Evolutionary conservation across 64 coral and sea anemone species (phyloP).

Genomic region (Pocillopora damicornis): DNA sequence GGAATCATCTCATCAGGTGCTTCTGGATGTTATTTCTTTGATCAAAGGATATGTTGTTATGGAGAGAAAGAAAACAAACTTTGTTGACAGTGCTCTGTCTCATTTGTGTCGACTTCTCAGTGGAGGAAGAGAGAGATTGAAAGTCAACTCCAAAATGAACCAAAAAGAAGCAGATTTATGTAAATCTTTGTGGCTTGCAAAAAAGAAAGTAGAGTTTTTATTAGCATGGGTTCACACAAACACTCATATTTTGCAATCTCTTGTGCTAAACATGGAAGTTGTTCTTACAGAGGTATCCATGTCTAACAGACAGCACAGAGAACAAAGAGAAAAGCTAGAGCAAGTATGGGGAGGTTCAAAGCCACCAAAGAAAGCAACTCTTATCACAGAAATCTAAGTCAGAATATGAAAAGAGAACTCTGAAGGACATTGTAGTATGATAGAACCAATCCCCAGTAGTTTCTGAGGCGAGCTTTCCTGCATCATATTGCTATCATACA

Average conservation of each 20-base stretch:
- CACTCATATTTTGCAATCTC: constrained; percentile 19
- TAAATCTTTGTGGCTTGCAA: constrained; percentile 81
- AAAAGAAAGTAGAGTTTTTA: constrained; percentile 91
- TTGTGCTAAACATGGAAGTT: constrained; percentile 36
- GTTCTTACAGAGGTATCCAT: constrained; percentile 28
- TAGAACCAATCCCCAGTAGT: no score
- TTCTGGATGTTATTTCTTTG: constrained; percentile 60
- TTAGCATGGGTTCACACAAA: constrained; percentile 71
- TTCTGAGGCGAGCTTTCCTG: no score
- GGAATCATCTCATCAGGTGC: constrained; percentile 62
- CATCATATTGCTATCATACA: no score
- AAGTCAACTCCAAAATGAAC: constrained; percentile 1
- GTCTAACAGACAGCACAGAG: constrained; percentile 41
- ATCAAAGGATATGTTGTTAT: constrained; percentile 10
- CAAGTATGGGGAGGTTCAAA: constrained; percentile 37
- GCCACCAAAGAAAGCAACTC: constrained; percentile 42
- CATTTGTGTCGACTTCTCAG: constrained; percentile 68
- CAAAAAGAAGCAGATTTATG: constrained; percentile 28
- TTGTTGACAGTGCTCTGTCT: constrained; percentile 70
- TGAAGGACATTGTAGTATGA: no score
- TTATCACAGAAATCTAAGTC: constrained; percentile 43
- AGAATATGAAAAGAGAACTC: no score
- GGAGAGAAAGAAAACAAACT: constrained; percentile 6
- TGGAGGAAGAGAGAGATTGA: constrained; percentile 39
- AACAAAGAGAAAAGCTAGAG: constrained; percentile 56